Percentiles rank a stretch among this genome's conserved stretches.
Conservation (phyloP, 2,797 vertebrate species). For the Esox lucius region DNA sequence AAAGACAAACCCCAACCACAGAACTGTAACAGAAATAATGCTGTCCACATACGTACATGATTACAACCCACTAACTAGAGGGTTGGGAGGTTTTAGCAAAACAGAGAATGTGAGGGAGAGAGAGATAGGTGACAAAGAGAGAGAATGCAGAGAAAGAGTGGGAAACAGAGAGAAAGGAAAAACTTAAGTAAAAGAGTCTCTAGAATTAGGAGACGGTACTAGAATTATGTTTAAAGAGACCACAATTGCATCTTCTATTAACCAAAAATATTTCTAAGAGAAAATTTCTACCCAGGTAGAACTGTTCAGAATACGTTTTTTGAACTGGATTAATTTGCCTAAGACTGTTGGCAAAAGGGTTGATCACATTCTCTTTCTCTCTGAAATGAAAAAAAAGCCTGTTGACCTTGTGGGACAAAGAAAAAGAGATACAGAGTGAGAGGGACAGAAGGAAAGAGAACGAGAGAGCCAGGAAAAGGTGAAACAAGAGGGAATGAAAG, state of each 20-base stretch:
- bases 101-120: no score
- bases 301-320: not conserved
- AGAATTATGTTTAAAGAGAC: not conserved
- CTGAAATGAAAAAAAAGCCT: slow-evolving; percentile 41
- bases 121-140: not conserved
- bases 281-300: not conserved
- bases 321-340: not conserved
- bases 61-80: slow-evolving; percentile 3
- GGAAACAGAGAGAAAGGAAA: not conserved
- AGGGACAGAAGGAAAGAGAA: slow-evolving; percentile 40
- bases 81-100: not conserved
- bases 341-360: slow-evolving; percentile 24
- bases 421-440: slow-evolving; percentile 43
- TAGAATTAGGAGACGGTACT: not conserved
- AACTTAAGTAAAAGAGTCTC: not conserved
- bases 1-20: slow-evolving; percentile 6
- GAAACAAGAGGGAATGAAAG: slow-evolving; percentile 32
- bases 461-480: slow-evolving; percentile 15
- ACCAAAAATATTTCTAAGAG: not conserved
- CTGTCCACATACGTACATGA: slow-evolving; percentile 1
- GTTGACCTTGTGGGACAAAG: slow-evolving; percentile 56
- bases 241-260: not conserved
- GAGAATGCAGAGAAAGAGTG: not conserved
- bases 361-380: slow-evolving; percentile 39
- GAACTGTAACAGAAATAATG: not conserved